phyloP scores from a whole-genome alignment of 1,140 invertebrate species.

The Drosophila pandora region DNA sequence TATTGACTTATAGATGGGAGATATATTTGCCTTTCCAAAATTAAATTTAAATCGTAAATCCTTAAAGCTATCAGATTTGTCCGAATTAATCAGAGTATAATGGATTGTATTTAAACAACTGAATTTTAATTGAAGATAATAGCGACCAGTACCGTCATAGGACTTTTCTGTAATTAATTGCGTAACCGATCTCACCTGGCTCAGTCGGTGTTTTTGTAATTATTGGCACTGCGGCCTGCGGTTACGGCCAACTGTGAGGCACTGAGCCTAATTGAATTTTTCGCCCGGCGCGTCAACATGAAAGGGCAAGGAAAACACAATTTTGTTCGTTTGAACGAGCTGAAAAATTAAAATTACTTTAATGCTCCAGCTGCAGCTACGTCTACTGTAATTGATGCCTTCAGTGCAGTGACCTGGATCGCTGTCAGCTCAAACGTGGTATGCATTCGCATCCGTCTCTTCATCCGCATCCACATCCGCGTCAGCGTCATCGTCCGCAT shows the following conservation, averaged over 20 bases:
- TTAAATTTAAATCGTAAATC: not conserved
- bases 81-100: not conserved
- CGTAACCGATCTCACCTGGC: conserved; percentile 18
- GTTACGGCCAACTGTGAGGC: conserved; percentile 5
- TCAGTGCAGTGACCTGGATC: conserved; percentile 66
- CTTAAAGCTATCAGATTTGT: not conserved
- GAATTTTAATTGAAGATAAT: conserved; percentile 41
- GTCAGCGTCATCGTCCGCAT: not conserved
- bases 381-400: conserved; percentile 38
- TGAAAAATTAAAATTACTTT: conserved; percentile 40
- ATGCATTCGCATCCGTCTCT: conserved; percentile 34
- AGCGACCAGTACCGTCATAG: not conserved
- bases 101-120: conserved; percentile 16
- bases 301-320: conserved; percentile 29
- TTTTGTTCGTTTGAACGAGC: conserved; percentile 8
- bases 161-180: conserved; percentile 43
- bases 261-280: conserved; percentile 38
- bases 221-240: conserved; percentile 34
- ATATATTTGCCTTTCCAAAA: not conserved
- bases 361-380: conserved; percentile 21
- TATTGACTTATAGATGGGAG: not conserved
- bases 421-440: conserved; percentile 39
- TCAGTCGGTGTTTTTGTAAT: conserved; percentile 23
- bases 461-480: conserved; percentile 1
- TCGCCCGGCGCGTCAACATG: not conserved